A percentile compares a stretch with the other conserved stretches of the same genome.
Evolutionary conservation across 2,113 vertebrate genomes (phyloP).

Genomic region (Hoplias malabaricus): DNA sequence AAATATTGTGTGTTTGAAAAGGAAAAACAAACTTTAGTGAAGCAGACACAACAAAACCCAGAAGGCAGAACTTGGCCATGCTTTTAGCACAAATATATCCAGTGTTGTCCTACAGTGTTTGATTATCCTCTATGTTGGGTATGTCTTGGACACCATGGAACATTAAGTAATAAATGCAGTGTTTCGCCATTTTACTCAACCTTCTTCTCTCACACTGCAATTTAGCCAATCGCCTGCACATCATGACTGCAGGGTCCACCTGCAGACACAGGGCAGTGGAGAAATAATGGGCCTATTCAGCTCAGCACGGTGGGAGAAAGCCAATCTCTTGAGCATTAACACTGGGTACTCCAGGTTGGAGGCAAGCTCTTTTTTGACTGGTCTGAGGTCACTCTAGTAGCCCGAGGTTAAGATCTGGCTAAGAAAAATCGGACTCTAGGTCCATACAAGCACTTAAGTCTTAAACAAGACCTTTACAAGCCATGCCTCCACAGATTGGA

Average conservation of each 20-base stretch:
- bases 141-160: background rate
- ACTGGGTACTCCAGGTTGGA: background rate
- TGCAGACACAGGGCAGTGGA: slow-evolving; percentile 23
- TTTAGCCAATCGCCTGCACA: slow-evolving; percentile 47
- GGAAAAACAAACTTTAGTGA: background rate
- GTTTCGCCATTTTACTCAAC: background rate
- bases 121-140: background rate
- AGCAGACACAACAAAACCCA: background rate
- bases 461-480: too few species aligned
- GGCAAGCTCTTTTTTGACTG: background rate
- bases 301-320: background rate
- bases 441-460: too few species aligned
- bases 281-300: slow-evolving; percentile 30
- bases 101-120: background rate
- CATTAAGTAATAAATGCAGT: background rate
- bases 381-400: background rate
- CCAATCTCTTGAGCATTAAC: background rate
- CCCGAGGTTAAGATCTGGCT: background rate
- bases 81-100: background rate
- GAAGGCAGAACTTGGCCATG: background rate
- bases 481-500: too few species aligned
- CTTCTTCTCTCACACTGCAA: slow-evolving; percentile 42
- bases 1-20: background rate
- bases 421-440: background rate
- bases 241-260: slow-evolving; percentile 58